These are phyloP conservation scores for Phataginus tricuspis DNA, from an alignment of 2,797 vertebrate species.

Conservation along the genomic window DNA sequence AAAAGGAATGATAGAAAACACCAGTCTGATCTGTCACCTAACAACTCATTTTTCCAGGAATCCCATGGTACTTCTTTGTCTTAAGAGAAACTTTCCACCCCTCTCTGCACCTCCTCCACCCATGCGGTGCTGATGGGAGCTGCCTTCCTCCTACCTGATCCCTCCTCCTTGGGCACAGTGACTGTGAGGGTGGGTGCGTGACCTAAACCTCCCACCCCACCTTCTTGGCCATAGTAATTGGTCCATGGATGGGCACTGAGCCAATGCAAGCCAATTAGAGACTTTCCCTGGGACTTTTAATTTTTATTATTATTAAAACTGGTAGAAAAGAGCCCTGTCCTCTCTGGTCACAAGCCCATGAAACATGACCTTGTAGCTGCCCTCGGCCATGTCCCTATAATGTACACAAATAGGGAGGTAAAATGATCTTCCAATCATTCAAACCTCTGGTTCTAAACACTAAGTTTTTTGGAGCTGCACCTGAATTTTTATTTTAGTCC, in stretches of 20 bases:
- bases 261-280: slow-evolving; percentile 43
- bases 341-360: not conserved
- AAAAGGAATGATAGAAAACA: not conserved
- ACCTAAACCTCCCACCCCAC: not conserved
- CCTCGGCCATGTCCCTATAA: not conserved
- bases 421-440: not conserved
- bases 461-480: not conserved
- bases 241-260: not conserved
- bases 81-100: not conserved
- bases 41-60: not conserved
- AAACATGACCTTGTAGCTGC: not conserved
- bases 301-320: slow-evolving; percentile 34
- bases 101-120: not conserved
- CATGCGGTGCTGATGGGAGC: not conserved
- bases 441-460: not conserved
- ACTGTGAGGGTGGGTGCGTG: not conserved
- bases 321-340: not conserved
- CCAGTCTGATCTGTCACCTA: too few species aligned
- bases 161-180: not conserved
- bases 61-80: not conserved
- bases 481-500: not conserved
- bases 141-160: not conserved
- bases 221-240: not conserved
- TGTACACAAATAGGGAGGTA: not conserved
- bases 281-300: not conserved